These are phyloP conservation scores for Aradus depressus DNA, from an alignment of 2,888 invertebrate species.

Conservation along the genomic window DNA sequence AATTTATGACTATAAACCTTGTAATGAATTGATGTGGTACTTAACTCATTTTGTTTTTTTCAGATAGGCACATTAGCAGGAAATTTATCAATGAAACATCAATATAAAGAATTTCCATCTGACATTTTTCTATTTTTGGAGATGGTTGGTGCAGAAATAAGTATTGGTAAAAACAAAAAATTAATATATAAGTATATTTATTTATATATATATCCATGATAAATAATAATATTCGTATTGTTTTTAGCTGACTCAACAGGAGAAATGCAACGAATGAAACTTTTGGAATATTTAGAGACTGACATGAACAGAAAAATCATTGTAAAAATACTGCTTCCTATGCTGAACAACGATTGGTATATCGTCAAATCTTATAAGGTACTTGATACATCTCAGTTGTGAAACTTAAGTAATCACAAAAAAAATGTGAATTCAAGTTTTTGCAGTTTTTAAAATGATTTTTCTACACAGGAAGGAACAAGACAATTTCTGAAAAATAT, in stretches of 20 bases:
- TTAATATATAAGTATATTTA: constrained; percentile 3
- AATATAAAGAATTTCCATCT: background rate
- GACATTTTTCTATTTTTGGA: constrained; percentile 1
- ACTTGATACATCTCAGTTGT: too few relatives aligned
- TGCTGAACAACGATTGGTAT: constrained; percentile 40
- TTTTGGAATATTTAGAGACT: constrained; percentile 44
- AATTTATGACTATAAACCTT: too few relatives aligned
- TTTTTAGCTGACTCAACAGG: background rate
- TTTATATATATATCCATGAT: background rate
- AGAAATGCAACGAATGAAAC: constrained; percentile 38
- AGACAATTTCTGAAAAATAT: too few relatives aligned
- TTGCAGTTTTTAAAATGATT: too few relatives aligned
- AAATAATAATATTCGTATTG: background rate
- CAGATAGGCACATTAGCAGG: background rate
- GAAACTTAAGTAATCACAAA: too few relatives aligned
- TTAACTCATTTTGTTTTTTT: too few relatives aligned
- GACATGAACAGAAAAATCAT: constrained; percentile 49
- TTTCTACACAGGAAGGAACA: too few relatives aligned
- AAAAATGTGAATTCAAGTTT: too few relatives aligned
- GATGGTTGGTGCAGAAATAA: background rate
- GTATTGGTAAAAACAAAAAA: constrained; percentile 24
- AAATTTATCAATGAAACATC: background rate
- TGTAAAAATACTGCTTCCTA: constrained; percentile 46
- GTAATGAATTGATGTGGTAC: too few relatives aligned
- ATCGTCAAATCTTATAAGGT: constrained; percentile 58